Percentiles rank a stretch among this genome's conserved stretches.
Conservation (phyloP, 2,113 vertebrate genomes). For the Xenopus borealis region DNA sequence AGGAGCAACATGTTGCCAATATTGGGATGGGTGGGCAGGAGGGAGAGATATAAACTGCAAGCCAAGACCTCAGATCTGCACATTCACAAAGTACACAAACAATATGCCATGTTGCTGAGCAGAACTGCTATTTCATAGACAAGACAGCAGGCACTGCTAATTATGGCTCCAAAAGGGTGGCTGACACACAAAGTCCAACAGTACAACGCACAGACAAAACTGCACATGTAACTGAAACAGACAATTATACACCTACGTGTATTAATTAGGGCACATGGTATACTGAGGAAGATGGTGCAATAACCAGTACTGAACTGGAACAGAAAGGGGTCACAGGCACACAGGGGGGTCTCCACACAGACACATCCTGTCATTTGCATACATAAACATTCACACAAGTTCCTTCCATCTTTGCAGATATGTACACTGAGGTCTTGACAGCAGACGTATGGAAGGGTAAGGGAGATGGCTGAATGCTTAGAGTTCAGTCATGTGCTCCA, state of each 20-base stretch:
- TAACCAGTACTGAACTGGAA: conserved; percentile 18
- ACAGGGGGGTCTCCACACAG: conserved; percentile 5
- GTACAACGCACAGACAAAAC: conserved; percentile 16
- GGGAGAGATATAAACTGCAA: background rate
- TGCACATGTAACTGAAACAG: conserved; percentile 9
- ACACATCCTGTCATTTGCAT: conserved; percentile 4
- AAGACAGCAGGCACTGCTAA: conserved; percentile 1
- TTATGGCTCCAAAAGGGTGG: conserved; percentile 11
- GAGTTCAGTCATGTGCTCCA: conserved; percentile 29
- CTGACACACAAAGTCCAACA: conserved; percentile 5
- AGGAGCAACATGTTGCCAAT: background rate
- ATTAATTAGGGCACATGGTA: conserved; percentile 13
- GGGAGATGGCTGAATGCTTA: background rate
- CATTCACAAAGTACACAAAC: conserved; percentile 8
- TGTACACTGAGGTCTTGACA: conserved; percentile 23
- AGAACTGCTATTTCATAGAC: background rate
- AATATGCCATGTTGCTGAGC: conserved; percentile 6
- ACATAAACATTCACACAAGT: conserved; percentile 10
- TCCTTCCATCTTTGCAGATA: conserved; percentile 8
- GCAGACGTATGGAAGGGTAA: background rate
- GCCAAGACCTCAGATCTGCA: background rate
- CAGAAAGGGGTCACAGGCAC: conserved; percentile 6
- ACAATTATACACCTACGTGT: conserved; percentile 20
- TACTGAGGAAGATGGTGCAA: background rate
- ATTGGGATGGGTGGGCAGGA: background rate